These are phyloP conservation scores for Mayetiola destructor DNA, from an alignment of 2,888 invertebrate species.

Conservation along the genomic window DNA sequence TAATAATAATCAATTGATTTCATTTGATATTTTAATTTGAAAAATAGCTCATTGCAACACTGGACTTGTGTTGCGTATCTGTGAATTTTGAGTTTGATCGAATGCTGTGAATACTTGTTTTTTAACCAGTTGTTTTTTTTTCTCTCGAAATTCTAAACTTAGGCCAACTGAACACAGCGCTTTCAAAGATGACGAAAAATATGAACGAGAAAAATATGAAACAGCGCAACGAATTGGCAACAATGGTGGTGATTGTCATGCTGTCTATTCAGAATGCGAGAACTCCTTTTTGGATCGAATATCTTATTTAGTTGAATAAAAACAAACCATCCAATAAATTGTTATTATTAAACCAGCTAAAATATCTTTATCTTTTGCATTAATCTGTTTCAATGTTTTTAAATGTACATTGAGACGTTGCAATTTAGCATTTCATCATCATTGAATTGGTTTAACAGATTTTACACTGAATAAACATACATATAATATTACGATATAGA, in stretches of 20 bases:
- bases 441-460: too few relatives aligned
- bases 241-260: constrained; percentile 27
- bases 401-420: too few relatives aligned
- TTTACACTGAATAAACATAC: too few relatives aligned
- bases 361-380: not conserved
- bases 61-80: too few relatives aligned
- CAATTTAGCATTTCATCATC: too few relatives aligned
- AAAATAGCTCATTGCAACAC: too few relatives aligned
- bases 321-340: not conserved
- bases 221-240: constrained; percentile 29
- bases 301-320: constrained; percentile 16
- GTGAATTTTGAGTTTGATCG: too few relatives aligned
- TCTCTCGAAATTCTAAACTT: constrained; percentile 19
- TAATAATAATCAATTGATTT: too few relatives aligned
- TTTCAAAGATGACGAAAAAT: constrained; percentile 38
- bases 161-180: constrained; percentile 41
- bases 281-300: constrained; percentile 19
- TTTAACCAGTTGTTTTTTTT: constrained; percentile 18
- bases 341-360: not conserved
- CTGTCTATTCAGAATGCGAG: constrained; percentile 27
- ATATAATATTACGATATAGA: too few relatives aligned
- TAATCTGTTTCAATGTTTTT: too few relatives aligned
- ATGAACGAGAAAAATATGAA: constrained; percentile 28
- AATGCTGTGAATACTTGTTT: too few relatives aligned
- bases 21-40: too few relatives aligned